A percentile compares a stretch with the other conserved stretches of the same genome.
These are phyloP conservation scores for Dasyornis broadbenti DNA, from an alignment of 2,113 vertebrate genomes.

Conservation along the genomic window DNA sequence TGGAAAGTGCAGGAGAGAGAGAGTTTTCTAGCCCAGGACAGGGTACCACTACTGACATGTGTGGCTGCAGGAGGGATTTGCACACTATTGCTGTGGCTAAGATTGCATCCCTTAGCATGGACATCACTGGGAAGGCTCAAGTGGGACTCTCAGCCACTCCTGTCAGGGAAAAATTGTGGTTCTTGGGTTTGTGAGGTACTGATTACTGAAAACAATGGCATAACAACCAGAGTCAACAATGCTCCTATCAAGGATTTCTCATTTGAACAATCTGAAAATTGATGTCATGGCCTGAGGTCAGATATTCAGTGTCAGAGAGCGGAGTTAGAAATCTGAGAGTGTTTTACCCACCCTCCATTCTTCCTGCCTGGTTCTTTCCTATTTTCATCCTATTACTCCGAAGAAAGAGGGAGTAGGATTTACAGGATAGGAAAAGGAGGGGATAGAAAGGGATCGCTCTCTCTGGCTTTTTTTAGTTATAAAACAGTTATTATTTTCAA, in stretches of 20 bases:
- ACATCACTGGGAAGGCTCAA: accelerated
- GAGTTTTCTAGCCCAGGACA: background rate
- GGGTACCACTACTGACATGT: background rate
- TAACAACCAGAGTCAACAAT: background rate
- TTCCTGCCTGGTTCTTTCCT: background rate
- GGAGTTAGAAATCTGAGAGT: background rate
- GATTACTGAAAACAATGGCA: background rate
- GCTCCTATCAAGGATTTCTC: background rate
- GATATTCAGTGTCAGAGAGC: background rate
- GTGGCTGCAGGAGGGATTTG: background rate
- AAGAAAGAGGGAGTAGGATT: background rate
- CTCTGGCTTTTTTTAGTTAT: background rate
- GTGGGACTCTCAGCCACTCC: background rate
- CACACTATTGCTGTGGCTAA: accelerated
- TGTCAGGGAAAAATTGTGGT: background rate
- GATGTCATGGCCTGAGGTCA: background rate
- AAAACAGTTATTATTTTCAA: background rate
- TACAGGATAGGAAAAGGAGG: background rate
- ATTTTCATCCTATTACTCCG: background rate
- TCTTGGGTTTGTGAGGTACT: background rate
- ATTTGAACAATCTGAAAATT: background rate
- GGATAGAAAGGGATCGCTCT: background rate
- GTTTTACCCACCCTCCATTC: background rate
- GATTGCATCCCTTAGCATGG: accelerated
- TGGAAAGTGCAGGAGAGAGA: background rate